Evolutionary conservation across 2,888 invertebrate species (phyloP), one percentile per base, ranked within the genome.

Genomic region (Caenorhabditis sinica): DNA sequence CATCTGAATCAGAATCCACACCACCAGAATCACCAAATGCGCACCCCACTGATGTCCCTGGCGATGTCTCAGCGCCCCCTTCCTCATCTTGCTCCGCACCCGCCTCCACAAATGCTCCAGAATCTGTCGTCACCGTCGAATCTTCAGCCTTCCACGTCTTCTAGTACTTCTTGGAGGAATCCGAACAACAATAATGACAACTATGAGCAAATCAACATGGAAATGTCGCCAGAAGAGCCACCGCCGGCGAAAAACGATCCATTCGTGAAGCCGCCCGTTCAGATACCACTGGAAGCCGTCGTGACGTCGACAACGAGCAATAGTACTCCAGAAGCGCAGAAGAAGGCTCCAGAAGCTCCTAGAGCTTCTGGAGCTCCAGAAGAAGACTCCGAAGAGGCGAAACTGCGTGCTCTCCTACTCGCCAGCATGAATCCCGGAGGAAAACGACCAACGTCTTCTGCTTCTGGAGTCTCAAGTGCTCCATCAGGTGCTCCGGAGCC

Each of bases 121-220:
- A 33, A 20, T 51, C 51, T 20, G 2, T 9, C 53, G 13, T 36
- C 33, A 28, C 51, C 49, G 17, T 49, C 49, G n/a, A 51, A 40
- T n/a, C 66, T 49, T 11, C 45, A 33, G n/a, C 30, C 51, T 0
- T 20, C 51, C 2, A 40, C 13, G 11, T 40, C 40, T 13, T 11
- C n/a, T 5, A 49, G 20, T 5, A 49, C 49, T 3, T 49, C 49
- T 2, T 49, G 49, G 49, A 45, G 28, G 9, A 11, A 45, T 20
- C 49, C 1, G n/a, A n/a, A n/a, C n/a, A n/a, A n/a, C n/a, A n/a
- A n/a, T 40, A 17, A 28, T 15, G 80, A 80, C 36, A 72, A 80
- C 53, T 80, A 80, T 17, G 80, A 73, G 15, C 23, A 51, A 30
- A 33, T 73, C 6, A 25, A 30, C 25, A 80, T 80, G 73, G 73